These are phyloP conservation scores for zebrafish (Danio rerio) DNA, from an alignment of 2,113 vertebrate species.

Conservation along the genomic window DNA sequence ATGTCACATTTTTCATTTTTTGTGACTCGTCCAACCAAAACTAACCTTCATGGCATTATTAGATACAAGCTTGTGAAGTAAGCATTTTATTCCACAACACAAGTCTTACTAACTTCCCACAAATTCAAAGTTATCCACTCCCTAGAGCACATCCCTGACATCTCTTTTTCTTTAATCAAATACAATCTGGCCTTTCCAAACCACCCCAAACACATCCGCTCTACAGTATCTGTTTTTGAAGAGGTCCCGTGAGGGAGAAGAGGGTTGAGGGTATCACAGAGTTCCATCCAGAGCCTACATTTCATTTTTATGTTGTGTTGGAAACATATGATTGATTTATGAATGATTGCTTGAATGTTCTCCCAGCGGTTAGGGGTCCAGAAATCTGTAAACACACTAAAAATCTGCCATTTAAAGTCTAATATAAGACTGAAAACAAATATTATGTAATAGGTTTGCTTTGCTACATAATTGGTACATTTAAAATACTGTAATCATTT, in stretches of 20 bases:
- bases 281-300: background rate
- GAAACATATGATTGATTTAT: conserved; percentile 41
- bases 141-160: conserved; percentile 17
- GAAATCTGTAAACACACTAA: background rate
- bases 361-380: background rate
- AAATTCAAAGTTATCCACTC: conserved; percentile 32
- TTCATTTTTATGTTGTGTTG: conserved; percentile 33
- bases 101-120: conserved; percentile 41
- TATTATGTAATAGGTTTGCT: too few species aligned
- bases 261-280: background rate
- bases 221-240: conserved; percentile 5
- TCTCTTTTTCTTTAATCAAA: conserved; percentile 35
- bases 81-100: background rate
- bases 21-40: background rate
- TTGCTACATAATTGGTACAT: too few species aligned
- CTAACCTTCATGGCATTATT: background rate
- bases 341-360: conserved; percentile 7
- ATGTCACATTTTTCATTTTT: conserved; percentile 1
- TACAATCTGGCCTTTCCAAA: conserved; percentile 39
- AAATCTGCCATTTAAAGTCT: background rate
- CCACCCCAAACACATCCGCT: conserved; percentile 22
- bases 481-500: too few species aligned
- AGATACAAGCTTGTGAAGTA: background rate
- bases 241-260: background rate
- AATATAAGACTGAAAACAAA: background rate